Conservation (phyloP, 2,888 invertebrate genomes). For the Crossocerus cetratus region DNA sequence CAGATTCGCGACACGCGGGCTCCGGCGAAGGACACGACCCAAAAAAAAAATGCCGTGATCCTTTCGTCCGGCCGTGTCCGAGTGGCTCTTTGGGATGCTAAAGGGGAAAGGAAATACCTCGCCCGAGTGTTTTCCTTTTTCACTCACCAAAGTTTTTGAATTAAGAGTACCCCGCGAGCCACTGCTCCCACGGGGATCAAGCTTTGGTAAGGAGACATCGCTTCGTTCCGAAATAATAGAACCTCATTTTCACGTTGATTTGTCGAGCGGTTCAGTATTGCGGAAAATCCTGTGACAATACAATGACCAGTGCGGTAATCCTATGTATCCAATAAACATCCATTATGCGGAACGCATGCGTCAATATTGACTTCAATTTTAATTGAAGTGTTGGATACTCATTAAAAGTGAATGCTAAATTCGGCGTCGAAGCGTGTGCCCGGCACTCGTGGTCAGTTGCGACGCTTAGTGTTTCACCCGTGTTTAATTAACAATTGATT, state of each 20-base stretch:
- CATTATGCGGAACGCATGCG: no score
- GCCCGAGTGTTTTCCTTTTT: constrained; percentile 1
- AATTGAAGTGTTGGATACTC: not conserved
- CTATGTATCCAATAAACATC: no score
- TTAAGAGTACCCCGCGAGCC: not conserved
- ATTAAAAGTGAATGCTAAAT: not conserved
- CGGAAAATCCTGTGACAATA: no score
- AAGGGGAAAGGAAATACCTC: constrained; percentile 2
- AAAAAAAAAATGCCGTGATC: constrained; percentile 9
- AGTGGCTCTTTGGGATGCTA: not conserved
- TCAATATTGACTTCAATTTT: not conserved
- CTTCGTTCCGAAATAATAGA: no score
- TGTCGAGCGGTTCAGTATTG: no score
- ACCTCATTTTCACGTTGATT: no score
- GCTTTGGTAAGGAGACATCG: no score
- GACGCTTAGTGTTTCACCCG: not conserved
- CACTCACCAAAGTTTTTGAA: not conserved
- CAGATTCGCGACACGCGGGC: constrained; percentile 4
- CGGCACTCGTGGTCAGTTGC: not conserved
- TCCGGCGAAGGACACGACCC: not conserved
- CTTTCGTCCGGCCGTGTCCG: not conserved
- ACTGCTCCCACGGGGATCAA: no score
- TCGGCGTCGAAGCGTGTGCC: not conserved
- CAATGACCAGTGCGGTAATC: no score
- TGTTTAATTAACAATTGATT: not conserved